Percentiles rank a stretch among this genome's conserved stretches.
Evolutionary conservation across 1,140 invertebrate species (phyloP).

Genomic region (Halictus rubicundus): DNA sequence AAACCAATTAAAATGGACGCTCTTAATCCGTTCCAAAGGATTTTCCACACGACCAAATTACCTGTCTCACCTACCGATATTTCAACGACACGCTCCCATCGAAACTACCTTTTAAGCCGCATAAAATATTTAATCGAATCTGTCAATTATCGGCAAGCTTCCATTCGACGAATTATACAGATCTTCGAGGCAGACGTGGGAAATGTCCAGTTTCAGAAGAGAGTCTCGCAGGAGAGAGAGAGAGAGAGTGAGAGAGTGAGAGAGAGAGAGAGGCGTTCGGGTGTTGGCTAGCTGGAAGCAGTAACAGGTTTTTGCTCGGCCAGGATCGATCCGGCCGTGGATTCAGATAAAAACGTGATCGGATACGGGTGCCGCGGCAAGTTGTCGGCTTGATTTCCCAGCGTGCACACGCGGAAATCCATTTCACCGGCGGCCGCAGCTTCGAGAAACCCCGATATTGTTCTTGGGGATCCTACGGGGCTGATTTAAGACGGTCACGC

Average conservation of each 20-base stretch:
- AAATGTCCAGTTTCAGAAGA: too few relatives aligned
- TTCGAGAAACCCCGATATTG: conserved; percentile 36
- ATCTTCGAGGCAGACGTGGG: too few relatives aligned
- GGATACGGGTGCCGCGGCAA: neutral
- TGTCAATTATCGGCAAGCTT: neutral
- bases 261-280: neutral
- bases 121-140: too few relatives aligned
- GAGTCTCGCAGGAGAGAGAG: too few relatives aligned
- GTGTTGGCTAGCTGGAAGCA: neutral
- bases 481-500: conserved; percentile 19
- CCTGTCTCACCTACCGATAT: too few relatives aligned
- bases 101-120: too few relatives aligned
- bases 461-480: neutral
- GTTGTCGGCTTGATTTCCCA: conserved; percentile 32
- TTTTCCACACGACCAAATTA: too few relatives aligned
- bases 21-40: too few relatives aligned
- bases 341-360: conserved; percentile 20
- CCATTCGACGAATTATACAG: too few relatives aligned
- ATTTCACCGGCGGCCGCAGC: conserved; percentile 24
- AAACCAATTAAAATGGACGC: too few relatives aligned
- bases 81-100: neutral
- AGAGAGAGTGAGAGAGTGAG: too few relatives aligned
- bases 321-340: conserved; percentile 2
- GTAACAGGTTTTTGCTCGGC: conserved; percentile 8
- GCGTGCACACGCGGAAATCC: conserved; percentile 16